Conservation (phyloP, 2,888 invertebrate genomes). For the Mesochorus sp. region DNA sequence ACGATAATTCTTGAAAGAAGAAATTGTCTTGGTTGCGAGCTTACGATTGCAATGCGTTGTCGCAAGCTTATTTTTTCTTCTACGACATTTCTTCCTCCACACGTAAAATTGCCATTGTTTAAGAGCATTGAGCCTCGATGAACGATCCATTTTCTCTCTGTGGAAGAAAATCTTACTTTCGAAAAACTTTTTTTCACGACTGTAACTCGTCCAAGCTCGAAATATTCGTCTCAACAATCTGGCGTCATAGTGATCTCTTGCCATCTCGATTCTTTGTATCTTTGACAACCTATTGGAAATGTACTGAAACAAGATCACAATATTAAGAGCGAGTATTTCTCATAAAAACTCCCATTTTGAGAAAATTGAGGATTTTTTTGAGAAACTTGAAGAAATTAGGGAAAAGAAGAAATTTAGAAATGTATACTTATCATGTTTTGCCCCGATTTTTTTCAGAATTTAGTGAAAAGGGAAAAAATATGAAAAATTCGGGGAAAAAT, state of each 20-base stretch:
- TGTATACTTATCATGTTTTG: too few species aligned
- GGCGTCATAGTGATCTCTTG: slow-evolving; percentile 13
- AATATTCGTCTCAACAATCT: slow-evolving; percentile 52
- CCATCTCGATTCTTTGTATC: slow-evolving; percentile 36
- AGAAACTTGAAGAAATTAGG: too few species aligned
- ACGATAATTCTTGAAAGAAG: slow-evolving; percentile 55
- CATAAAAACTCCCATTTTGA: not conserved
- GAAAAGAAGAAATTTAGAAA: too few species aligned
- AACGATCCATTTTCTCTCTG: slow-evolving; percentile 34
- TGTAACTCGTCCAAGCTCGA: slow-evolving; percentile 55
- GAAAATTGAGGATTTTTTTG: not conserved
- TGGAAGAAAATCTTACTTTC: slow-evolving; percentile 23
- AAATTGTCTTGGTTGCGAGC: slow-evolving; percentile 41
- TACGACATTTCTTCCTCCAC: slow-evolving; percentile 65
- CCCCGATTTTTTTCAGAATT: too few species aligned
- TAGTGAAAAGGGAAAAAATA: too few species aligned
- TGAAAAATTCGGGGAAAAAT: too few species aligned
- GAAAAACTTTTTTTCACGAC: slow-evolving; percentile 17
- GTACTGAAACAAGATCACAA: slow-evolving; percentile 48
- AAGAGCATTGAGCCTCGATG: slow-evolving; percentile 40
- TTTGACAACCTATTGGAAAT: slow-evolving; percentile 26
- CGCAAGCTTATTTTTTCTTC: slow-evolving; percentile 56
- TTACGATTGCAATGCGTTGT: slow-evolving; percentile 58
- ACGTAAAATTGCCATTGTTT: slow-evolving; percentile 64
- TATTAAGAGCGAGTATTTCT: not conserved